phyloP scores from a whole-genome alignment of 2,797 vertebrate genomes.

The Etheostoma perlongum region DNA sequence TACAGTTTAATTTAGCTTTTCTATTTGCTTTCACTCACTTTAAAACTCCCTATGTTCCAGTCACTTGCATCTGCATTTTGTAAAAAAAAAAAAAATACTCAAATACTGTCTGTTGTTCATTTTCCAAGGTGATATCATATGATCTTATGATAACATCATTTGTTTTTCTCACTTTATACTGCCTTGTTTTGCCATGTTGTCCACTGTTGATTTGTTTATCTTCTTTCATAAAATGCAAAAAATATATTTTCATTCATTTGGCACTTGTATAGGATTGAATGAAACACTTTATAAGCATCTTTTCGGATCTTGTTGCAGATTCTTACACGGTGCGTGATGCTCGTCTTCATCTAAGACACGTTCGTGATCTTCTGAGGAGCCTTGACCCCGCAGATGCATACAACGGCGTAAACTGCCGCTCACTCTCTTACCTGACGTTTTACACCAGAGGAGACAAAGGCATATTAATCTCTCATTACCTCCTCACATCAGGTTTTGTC shows the following conservation, averaged over 20 bases:
- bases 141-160: background rate
- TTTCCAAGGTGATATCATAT: background rate
- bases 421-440: conserved; percentile 91
- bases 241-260: rapidly evolving
- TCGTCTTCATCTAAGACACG: conserved; percentile 92
- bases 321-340: conserved; percentile 92
- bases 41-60: background rate
- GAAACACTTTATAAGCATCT: background rate
- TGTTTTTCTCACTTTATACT: background rate
- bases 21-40: background rate
- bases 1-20: background rate
- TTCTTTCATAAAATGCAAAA: background rate
- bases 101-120: background rate
- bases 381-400: conserved; percentile 93
- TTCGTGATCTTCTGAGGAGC: conserved; percentile 94
- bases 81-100: background rate
- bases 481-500: background rate
- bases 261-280: background rate
- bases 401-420: conserved; percentile 93
- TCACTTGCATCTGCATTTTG: background rate
- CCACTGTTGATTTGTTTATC: background rate
- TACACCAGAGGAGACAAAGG: conserved; percentile 88
- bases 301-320: conserved; percentile 78
- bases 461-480: conserved; percentile 77
- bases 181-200: background rate